Evolutionary conservation across 2,113 vertebrate species (phyloP).

Genomic region (Atherinomorus stipes): DNA sequence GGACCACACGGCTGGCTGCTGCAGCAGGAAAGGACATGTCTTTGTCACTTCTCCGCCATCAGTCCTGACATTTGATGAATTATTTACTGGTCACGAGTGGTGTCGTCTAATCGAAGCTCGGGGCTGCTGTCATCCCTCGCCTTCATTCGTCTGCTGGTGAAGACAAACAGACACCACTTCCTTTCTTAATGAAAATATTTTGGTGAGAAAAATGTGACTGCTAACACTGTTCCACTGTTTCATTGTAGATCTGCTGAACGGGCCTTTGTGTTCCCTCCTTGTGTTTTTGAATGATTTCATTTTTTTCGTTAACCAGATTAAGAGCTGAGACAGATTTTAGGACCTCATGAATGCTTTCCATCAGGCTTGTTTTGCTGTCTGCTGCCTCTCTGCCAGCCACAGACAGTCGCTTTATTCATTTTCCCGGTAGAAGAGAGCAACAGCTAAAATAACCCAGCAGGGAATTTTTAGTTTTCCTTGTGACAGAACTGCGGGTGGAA

Average conservation of each 20-base stretch:
- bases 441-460: not conserved
- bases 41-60: not conserved
- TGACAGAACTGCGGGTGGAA: too few relatives aligned
- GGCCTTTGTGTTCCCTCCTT: constrained; percentile 20
- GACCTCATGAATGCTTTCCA: constrained; percentile 19
- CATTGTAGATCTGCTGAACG: not conserved
- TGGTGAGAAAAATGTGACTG: constrained; percentile 36
- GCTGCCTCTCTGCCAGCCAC: too few relatives aligned
- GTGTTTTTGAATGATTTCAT: constrained; percentile 28
- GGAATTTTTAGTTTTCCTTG: not conserved
- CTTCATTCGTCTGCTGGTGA: not conserved
- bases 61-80: not conserved
- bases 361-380: not conserved
- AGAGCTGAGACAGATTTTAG: not conserved
- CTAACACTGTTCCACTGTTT: constrained; percentile 25
- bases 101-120: not conserved
- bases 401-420: not conserved
- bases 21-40: not conserved
- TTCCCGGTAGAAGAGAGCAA: not conserved
- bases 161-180: not conserved
- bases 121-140: constrained; percentile 22
- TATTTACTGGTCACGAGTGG: constrained; percentile 28
- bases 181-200: not conserved
- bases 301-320: constrained; percentile 20
- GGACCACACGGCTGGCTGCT: not conserved